These are phyloP conservation scores for Lapara coniferarum DNA, from an alignment of 2,888 invertebrate species.

Conservation along the genomic window DNA sequence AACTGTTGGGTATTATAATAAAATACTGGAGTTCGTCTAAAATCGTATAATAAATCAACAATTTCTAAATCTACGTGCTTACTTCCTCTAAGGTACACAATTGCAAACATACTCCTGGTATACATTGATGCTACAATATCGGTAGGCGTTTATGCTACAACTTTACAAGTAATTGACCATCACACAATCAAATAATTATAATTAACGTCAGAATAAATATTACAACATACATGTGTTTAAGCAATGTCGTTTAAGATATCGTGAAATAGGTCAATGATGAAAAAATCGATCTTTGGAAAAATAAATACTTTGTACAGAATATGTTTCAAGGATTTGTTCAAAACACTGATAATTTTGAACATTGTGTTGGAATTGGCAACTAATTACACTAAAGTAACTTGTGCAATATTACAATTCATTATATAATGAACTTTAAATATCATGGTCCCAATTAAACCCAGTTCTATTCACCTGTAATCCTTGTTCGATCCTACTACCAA, in stretches of 20 bases:
- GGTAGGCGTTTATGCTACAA: background rate
- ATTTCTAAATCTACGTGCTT: slow-evolving; percentile 6
- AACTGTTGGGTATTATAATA: background rate
- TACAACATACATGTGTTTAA: background rate
- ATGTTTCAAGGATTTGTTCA: background rate
- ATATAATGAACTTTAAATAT: slow-evolving; percentile 9
- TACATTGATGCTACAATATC: background rate
- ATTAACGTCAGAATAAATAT: background rate
- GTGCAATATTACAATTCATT: background rate
- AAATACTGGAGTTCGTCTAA: background rate
- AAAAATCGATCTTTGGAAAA: background rate
- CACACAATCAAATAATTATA: background rate
- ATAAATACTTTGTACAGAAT: background rate
- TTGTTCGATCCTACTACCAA: slow-evolving; percentile 82
- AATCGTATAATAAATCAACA: slow-evolving; percentile 16
- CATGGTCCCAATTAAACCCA: slow-evolving; percentile 41
- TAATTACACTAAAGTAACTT: slow-evolving; percentile 2
- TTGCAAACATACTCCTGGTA: slow-evolving; percentile 2
- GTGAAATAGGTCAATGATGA: background rate
- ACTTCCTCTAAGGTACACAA: background rate
- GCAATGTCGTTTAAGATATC: background rate
- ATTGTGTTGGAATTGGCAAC: background rate
- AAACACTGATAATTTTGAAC: background rate
- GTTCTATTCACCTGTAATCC: slow-evolving; percentile 55
- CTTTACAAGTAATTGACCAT: background rate